phyloP scores from a whole-genome alignment of 1,140 invertebrate genomes.

The Bombus consobrinus region DNA sequence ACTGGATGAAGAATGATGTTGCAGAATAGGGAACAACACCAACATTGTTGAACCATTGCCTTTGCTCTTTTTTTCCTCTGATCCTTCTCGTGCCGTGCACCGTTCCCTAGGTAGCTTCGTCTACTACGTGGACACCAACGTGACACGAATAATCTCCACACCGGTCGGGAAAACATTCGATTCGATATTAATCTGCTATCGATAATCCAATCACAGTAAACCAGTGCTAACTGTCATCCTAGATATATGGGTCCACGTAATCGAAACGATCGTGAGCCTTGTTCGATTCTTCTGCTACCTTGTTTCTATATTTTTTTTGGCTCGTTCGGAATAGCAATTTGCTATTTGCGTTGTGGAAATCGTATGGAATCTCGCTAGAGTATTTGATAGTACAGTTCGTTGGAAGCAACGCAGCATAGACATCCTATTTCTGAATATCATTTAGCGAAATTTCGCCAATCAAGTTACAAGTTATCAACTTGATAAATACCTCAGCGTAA shows the following conservation, averaged over 20 bases:
- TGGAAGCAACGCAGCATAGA: too few species aligned
- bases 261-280: neutral
- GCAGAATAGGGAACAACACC: constrained; percentile 48
- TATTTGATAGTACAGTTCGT: too few species aligned
- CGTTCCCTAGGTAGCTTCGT: neutral
- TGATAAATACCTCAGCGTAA: too few species aligned
- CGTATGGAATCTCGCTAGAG: neutral
- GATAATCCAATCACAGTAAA: neutral
- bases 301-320: neutral
- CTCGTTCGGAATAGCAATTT: neutral
- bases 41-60: constrained; percentile 3
- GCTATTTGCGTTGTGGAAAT: neutral
- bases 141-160: constrained; percentile 6
- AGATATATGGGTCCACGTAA: neutral
- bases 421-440: too few species aligned
- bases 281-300: neutral
- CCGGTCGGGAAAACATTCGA: neutral
- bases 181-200: constrained; percentile 11
- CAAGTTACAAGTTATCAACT: too few species aligned
- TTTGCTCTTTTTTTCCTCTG: neutral
- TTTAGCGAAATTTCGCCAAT: too few species aligned
- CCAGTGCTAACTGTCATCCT: neutral
- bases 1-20: constrained; percentile 54
- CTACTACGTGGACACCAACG: neutral
- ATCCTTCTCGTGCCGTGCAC: neutral